Evolutionary conservation across 2,113 vertebrate species (phyloP).

Genomic region (Chaetops frenatus): DNA sequence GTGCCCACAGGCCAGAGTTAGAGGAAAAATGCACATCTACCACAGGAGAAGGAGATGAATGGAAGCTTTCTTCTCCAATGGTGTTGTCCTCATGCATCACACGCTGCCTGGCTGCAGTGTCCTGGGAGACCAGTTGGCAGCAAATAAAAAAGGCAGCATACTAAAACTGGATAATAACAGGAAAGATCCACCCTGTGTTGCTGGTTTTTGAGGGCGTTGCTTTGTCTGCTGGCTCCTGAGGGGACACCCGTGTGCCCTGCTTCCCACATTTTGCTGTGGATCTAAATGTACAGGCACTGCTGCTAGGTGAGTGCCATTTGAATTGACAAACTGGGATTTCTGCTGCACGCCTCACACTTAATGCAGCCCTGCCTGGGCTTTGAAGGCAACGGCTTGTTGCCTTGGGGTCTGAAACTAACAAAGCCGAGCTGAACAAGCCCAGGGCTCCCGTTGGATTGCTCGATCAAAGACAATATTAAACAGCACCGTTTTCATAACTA

Average conservation of each 20-base stretch:
- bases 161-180: not conserved
- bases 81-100: not conserved
- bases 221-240: not conserved
- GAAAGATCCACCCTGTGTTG: not conserved
- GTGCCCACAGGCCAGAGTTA: not conserved
- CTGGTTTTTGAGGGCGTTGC: not conserved
- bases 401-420: slow-evolving; percentile 72
- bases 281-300: slow-evolving; percentile 33
- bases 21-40: not conserved
- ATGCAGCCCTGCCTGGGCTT: slow-evolving; percentile 51
- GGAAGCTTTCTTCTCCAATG: not conserved
- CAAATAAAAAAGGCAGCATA: not conserved
- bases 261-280: slow-evolving; percentile 10
- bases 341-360: not conserved
- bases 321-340: slow-evolving; percentile 70
- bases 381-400: slow-evolving; percentile 65
- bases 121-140: not conserved
- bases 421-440: slow-evolving; percentile 58
- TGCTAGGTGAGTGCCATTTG: slow-evolving; percentile 52
- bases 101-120: not conserved
- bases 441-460: slow-evolving; percentile 62
- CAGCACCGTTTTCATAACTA: slow-evolving; percentile 66
- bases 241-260: not conserved
- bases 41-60: fast-evolving
- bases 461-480: slow-evolving; percentile 74